Percentiles rank a stretch among this genome's conserved stretches.
Evolutionary conservation across 1,140 invertebrate genomes (phyloP).

Genomic region (Helicoverpa zea): DNA sequence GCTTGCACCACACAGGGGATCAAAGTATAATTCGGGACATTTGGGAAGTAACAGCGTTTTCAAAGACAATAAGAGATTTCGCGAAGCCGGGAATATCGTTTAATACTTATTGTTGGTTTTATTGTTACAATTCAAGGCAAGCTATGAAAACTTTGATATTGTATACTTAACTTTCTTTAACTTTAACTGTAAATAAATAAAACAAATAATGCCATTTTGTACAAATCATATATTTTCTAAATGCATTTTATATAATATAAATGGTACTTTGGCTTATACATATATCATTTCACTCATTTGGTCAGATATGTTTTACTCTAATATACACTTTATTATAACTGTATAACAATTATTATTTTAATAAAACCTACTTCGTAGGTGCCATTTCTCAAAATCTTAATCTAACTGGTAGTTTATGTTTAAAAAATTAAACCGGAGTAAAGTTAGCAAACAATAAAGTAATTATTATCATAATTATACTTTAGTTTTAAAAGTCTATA

Average conservation of each 20-base stretch:
- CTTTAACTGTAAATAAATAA: background rate
- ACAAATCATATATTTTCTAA: constrained; percentile 38
- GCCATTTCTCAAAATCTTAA: background rate
- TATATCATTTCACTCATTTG: background rate
- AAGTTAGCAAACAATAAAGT: background rate
- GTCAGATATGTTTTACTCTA: background rate
- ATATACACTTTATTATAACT: background rate
- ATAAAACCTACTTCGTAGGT: constrained; percentile 16
- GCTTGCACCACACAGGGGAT: constrained; percentile 38
- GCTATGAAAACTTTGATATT: constrained; percentile 8
- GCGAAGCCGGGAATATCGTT: constrained; percentile 55
- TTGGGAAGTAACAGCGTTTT: constrained; percentile 56
- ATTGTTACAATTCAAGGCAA: constrained; percentile 35
- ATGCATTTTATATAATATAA: constrained; percentile 46
- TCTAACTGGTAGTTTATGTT: background rate
- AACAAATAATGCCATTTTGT: constrained; percentile 7
- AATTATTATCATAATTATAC: no score
- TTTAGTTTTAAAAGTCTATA: no score
- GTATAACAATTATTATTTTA: background rate
- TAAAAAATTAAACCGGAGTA: background rate
- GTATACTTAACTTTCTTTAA: background rate
- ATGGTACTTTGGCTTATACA: constrained; percentile 20
- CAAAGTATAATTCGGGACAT: constrained; percentile 50
- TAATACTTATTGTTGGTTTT: constrained; percentile 56
- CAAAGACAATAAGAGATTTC: constrained; percentile 59